phyloP scores from a whole-genome alignment of 1,140 invertebrate species.

The Sycophaga agraensis region DNA sequence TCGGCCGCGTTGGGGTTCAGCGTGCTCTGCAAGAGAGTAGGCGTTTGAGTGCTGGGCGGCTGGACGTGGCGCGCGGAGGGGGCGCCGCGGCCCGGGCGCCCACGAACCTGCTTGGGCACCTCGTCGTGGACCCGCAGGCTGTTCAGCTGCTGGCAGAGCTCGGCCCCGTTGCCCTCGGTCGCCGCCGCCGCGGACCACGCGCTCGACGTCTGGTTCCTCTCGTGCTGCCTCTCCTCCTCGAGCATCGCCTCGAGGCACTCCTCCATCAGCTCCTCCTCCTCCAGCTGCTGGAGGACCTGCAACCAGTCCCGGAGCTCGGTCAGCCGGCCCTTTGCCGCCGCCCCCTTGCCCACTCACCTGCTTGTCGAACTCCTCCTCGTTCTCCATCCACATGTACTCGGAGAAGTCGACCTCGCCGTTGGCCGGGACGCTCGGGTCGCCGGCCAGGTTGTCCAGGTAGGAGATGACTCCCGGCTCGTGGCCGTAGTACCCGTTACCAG shows the following conservation, averaged over 20 bases:
- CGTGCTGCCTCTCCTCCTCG: conserved; percentile 64
- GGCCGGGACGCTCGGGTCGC: conserved; percentile 60
- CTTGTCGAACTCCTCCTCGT: conserved; percentile 86
- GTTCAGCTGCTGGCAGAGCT: conserved; percentile 53
- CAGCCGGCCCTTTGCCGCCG: too few relatives aligned
- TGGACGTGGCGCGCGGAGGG: too few relatives aligned
- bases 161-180: conserved; percentile 47
- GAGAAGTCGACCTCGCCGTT: conserved; percentile 73
- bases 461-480: conserved; percentile 57
- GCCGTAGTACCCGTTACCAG: conserved; percentile 60
- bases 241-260: conserved; percentile 83
- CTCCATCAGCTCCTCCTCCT: conserved; percentile 85
- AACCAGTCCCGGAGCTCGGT: too few relatives aligned
- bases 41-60: too few relatives aligned
- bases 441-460: conserved; percentile 52
- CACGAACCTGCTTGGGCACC: conserved; percentile 60
- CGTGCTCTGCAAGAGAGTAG: conserved; percentile 68
- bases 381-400: conserved; percentile 90
- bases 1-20: conserved; percentile 78
- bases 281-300: conserved; percentile 80
- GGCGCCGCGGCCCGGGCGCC: too few relatives aligned
- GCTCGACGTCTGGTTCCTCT: conserved; percentile 53
- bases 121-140: conserved; percentile 55
- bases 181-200: conserved; percentile 51
- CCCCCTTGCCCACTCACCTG: conserved; percentile 66